Evolutionary conservation across 2,797 vertebrate genomes (phyloP).

Genomic region (Xenops minutus): DNA sequence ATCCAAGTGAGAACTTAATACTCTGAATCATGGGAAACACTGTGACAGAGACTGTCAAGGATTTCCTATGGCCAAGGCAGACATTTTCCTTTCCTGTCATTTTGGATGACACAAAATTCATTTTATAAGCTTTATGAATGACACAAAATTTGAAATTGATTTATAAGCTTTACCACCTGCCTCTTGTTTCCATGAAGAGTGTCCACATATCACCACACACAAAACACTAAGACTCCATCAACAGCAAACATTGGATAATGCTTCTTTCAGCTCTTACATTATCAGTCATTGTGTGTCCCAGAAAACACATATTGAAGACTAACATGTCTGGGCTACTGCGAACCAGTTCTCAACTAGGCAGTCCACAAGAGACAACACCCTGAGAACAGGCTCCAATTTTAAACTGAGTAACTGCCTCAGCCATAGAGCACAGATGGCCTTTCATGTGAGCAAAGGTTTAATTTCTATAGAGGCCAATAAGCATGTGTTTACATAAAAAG

Average conservation of each 20-base stretch:
- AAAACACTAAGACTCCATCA: neutral
- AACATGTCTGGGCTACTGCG: neutral
- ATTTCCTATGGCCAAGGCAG: neutral
- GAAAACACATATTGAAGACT: neutral
- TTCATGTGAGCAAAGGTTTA: neutral
- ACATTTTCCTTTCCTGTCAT: neutral
- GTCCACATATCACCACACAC: neutral
- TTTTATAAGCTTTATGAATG: neutral
- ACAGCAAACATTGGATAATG: neutral
- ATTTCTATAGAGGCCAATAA: neutral
- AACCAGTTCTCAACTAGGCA: neutral
- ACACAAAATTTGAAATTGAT: neutral
- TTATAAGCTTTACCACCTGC: neutral
- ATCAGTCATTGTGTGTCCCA: neutral
- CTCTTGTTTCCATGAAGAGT: neutral
- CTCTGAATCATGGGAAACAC: neutral
- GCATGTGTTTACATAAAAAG: neutral
- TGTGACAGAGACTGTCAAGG: neutral
- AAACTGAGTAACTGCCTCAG: neutral
- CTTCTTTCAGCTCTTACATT: neutral
- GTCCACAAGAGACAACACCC: neutral
- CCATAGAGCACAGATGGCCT: accelerated
- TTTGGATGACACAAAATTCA: neutral
- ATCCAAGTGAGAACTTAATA: neutral
- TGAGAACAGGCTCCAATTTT: neutral